Conservation (phyloP, 1,140 invertebrate genomes). For the Caenorhabditis elegans region DNA sequence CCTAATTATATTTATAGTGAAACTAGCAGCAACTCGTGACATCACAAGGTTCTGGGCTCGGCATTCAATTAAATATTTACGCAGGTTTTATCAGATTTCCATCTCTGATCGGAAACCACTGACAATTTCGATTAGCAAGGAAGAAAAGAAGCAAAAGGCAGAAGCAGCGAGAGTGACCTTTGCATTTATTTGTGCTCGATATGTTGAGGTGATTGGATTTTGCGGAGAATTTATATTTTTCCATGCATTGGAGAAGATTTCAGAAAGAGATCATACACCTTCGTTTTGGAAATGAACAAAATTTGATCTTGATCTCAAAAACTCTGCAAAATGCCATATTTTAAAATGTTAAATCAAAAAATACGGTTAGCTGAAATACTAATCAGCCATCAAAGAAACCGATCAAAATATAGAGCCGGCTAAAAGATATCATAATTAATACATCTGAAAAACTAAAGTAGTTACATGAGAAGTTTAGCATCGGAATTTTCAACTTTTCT, state of each 20-base stretch:
- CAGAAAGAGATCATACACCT: background rate
- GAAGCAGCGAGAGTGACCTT: constrained; percentile 3
- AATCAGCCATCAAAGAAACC: too few relatives aligned
- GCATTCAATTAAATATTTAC: constrained; percentile 10
- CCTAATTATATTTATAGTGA: background rate
- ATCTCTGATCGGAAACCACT: background rate
- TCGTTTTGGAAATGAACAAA: too few relatives aligned
- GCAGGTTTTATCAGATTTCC: constrained; percentile 20
- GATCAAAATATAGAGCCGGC: too few relatives aligned
- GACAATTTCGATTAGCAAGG: constrained; percentile 13
- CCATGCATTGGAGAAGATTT: too few relatives aligned
- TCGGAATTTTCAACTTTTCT: too few relatives aligned
- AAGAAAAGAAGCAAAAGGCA: background rate
- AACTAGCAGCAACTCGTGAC: background rate
- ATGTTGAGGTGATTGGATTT: background rate
- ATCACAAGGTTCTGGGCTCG: background rate
- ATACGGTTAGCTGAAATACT: too few relatives aligned
- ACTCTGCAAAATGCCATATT: too few relatives aligned
- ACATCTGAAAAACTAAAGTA: too few relatives aligned
- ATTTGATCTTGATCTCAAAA: too few relatives aligned
- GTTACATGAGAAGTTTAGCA: too few relatives aligned
- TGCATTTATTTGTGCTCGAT: background rate
- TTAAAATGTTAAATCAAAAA: too few relatives aligned
- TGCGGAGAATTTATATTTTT: background rate
- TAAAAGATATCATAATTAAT: too few relatives aligned